phyloP scores from a whole-genome alignment of 1,140 invertebrate genomes.

The Episyrphus balteatus region DNA sequence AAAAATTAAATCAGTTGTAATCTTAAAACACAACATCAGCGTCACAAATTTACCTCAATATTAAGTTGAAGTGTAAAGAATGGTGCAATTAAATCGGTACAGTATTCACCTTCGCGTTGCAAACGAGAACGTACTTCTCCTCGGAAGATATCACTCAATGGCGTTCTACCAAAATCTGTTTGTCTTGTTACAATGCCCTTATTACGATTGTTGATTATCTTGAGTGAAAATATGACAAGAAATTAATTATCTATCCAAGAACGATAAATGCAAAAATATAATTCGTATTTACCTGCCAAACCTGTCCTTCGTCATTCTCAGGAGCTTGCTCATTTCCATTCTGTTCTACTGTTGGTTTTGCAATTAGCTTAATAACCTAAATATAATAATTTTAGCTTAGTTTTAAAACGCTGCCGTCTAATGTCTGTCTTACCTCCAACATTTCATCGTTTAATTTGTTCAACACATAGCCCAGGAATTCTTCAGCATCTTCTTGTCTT shows the following conservation, averaged over 20 bases:
- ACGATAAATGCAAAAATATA: background rate
- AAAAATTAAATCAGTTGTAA: background rate
- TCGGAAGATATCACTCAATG: slow-evolving; percentile 83
- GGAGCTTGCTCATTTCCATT: slow-evolving; percentile 42
- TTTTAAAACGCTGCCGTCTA: background rate
- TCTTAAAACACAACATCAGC: too few species aligned
- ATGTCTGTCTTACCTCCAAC: slow-evolving; percentile 53
- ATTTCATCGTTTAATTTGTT: slow-evolving; percentile 95
- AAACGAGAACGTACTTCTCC: slow-evolving; percentile 79
- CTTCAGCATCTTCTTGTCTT: slow-evolving; percentile 89
- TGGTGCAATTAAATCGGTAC: slow-evolving; percentile 76
- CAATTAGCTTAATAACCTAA: slow-evolving; percentile 32
- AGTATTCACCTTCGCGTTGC: slow-evolving; percentile 59
- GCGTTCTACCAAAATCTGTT: slow-evolving; percentile 71
- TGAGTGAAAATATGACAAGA: slow-evolving; percentile 29
- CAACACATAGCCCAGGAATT: slow-evolving; percentile 82
- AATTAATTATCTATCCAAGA: background rate
- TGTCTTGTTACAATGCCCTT: slow-evolving; percentile 73
- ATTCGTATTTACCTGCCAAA: slow-evolving; percentile 52
- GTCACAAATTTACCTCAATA: slow-evolving; percentile 61
- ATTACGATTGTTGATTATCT: slow-evolving; percentile 61
- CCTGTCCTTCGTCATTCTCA: slow-evolving; percentile 49
- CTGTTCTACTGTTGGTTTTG: slow-evolving; percentile 31
- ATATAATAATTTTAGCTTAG: background rate
- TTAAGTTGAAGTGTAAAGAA: slow-evolving; percentile 91